Evolutionary conservation across 2,113 vertebrate genomes (phyloP).

Genomic region (crab-eating macaque (Macaca fascicularis)): DNA sequence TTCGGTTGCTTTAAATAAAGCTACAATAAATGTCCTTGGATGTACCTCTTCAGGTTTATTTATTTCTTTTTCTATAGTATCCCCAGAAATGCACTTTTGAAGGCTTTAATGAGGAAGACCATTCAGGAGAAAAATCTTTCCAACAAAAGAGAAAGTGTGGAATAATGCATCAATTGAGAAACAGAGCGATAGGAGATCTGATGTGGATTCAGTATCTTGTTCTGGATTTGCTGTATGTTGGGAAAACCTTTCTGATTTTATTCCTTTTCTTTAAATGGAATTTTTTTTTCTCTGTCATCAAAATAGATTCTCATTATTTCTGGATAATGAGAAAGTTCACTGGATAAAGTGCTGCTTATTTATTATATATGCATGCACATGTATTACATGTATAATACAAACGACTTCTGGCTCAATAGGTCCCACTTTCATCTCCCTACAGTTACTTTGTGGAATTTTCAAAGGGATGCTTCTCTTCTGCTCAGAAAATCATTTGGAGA

Average conservation of each 20-base stretch:
- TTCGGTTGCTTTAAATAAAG: neutral
- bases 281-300: neutral
- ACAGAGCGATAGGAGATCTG: neutral
- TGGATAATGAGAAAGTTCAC: neutral
- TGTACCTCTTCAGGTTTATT: neutral
- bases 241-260: neutral
- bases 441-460: neutral
- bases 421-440: neutral
- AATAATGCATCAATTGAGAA: neutral
- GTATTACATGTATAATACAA: neutral
- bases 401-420: neutral
- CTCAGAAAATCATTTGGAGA: neutral
- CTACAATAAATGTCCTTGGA: neutral
- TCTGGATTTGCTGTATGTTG: neutral
- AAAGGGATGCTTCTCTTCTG: neutral
- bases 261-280: neutral
- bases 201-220: neutral
- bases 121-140: neutral
- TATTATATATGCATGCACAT: neutral
- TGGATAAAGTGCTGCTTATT: neutral
- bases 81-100: neutral
- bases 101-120: neutral
- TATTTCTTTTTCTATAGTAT: neutral
- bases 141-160: neutral
- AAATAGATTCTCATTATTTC: neutral